These are phyloP conservation scores for Enchytraeus crypticus DNA, from an alignment of 2,888 invertebrate genomes.

Conservation along the genomic window DNA sequence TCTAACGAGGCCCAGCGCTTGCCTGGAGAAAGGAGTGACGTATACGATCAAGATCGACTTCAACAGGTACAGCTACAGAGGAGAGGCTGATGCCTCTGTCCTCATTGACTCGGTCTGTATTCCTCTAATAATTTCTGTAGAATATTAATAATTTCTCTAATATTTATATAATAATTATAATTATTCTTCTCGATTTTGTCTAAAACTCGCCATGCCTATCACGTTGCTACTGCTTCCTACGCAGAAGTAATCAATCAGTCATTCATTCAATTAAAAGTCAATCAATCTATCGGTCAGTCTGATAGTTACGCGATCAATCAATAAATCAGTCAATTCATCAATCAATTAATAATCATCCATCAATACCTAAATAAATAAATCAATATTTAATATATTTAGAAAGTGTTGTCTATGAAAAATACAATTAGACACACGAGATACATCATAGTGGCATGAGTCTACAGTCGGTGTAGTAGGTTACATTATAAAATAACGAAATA, in stretches of 20 bases:
- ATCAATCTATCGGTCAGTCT: no score
- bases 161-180: neutral
- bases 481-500: no score
- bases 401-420: no score
- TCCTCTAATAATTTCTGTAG: neutral
- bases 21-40: conserved; percentile 75
- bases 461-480: no score
- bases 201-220: neutral
- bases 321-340: no score
- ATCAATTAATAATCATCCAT: no score
- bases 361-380: no score
- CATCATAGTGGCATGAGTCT: no score
- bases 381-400: no score
- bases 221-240: neutral
- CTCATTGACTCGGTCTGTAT: conserved; percentile 79
- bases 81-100: conserved; percentile 73
- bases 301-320: no score
- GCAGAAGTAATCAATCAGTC: neutral
- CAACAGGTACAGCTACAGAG: conserved; percentile 61
- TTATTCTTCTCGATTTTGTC: neutral
- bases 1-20: conserved; percentile 67
- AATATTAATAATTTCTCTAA: neutral
- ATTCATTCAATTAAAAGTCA: no score
- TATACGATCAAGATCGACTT: conserved; percentile 80
- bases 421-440: no score